Evolutionary conservation across 2,888 invertebrate species (phyloP), one percentile per base, ranked within the genome.

Genomic region (Erpobdella octoculata): DNA sequence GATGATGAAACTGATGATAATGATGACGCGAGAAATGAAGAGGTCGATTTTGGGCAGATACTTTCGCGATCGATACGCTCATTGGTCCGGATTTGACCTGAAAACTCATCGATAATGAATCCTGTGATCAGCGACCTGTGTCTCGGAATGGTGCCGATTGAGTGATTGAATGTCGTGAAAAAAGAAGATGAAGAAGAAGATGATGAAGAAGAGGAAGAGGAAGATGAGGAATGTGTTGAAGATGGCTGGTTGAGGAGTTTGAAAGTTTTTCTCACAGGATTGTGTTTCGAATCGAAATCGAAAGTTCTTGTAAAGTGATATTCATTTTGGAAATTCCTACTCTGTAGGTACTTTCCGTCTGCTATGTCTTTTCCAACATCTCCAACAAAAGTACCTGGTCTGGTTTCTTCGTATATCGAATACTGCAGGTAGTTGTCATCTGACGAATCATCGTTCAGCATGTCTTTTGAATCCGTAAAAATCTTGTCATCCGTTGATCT

Each of bases 11-110:
- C n/a, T 59, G 61, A 59, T 59, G 61, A 6, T 6, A 28, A 6
- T 6, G 61, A 59, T 6, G 61, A 6, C 28, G 61, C n/a, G 5
- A 25, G 21, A n/a, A 53, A 53, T 21, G 28, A 8, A 28, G 53
- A 21, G 1, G 53, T 0, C 21, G 53, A 5, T 21, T 48, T 33
- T 15, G 71, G 71, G 67, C 75, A 75, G 8, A 73, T 37, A 0
- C 64, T 31, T 61, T 75, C 75, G 5, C 75, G 69, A 67, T 75
- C 75, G 15, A 75, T 58, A 25, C 74, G 53, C n/a, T 65, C 72
- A 8, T 67, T 71, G 1, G 73, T 74, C 28, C 67, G 72, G 41
- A 74, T 70, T 5, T 66, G 37, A 25, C 74, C 74, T n/a, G 73
- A 62, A 18, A 53, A 9, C 21, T 72, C 65, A 15, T 73, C 72